phyloP scores from a whole-genome alignment of 1,140 invertebrate species.

The Ephestia elutella region DNA sequence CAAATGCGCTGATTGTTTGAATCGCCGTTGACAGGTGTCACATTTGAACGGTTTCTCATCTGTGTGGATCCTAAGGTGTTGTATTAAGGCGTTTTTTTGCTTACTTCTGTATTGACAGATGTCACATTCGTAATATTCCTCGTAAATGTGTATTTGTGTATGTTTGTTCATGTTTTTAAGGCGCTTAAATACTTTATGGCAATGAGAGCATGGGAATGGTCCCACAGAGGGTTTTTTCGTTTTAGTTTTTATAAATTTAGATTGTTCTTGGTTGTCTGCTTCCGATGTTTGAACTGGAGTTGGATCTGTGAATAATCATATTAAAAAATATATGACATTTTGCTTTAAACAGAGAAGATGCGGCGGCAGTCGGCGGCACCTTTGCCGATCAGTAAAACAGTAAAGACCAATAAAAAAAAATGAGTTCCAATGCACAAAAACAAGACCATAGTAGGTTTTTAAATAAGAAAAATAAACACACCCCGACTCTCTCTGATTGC shows the following conservation, averaged over 20 bases:
- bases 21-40: slow-evolving; percentile 67
- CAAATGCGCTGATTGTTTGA: slow-evolving; percentile 63
- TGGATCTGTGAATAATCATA: too few species aligned
- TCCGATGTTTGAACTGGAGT: too few species aligned
- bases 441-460: too few species aligned
- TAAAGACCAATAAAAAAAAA: too few species aligned
- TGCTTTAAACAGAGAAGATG: too few species aligned
- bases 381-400: too few species aligned
- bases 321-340: too few species aligned
- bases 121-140: not conserved
- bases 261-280: too few species aligned
- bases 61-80: not conserved
- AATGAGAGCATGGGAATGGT: not conserved
- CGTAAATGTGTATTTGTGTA: not conserved
- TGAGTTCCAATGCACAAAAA: too few species aligned
- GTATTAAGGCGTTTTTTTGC: not conserved
- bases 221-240: not conserved
- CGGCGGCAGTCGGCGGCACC: too few species aligned
- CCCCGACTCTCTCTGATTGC: not conserved
- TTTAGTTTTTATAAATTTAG: not conserved
- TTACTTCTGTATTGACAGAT: not conserved
- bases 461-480: not conserved
- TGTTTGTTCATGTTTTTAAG: not conserved
- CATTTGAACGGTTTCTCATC: slow-evolving; percentile 76
- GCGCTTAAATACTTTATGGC: not conserved